Evolutionary conservation across 2,113 vertebrate genomes (phyloP), one percentile per base, ranked within the genome.

Genomic region (Phyllostomus discolor): DNA sequence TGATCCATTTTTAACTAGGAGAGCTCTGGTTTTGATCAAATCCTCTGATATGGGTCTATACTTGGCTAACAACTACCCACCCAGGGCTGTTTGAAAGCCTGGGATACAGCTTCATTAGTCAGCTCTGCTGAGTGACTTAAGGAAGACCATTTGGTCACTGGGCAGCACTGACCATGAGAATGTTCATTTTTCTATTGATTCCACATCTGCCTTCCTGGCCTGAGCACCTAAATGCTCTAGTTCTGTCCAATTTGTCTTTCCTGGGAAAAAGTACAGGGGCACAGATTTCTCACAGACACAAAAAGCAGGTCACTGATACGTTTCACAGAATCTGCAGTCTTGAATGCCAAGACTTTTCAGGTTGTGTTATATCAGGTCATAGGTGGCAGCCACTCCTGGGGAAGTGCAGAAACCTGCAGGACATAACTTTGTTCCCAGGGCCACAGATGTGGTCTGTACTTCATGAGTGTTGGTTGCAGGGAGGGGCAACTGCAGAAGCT

Each of bases 271-370:
- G 76, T 57, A 38, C 22, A 78, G 76, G 48, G 75, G n/a, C 48
- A 80, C 59, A n/a, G 12, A 88, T 94, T 88, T 81, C 90, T 89
- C 90, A 90, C 31, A 16, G 57, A 28, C 64, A n/a, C 62, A 41
- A 73, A 92, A 96, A 85, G 46, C 90, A 85, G 91, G 88, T 82
- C 89, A 38, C 59, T 19, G 52, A 90, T 67, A 50, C 31, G 38
- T 75, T 90, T 48, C 52, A 1, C 69, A 82, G 90, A 95, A 75
- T 26, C 88, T 1, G 10, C 78, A 90, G 66, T n/a, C 17, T 73
- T 78, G 76, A 92, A 75, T 0, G 0, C 90, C 93, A 94, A 72
- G 85, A 66, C 52, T 38, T 94, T 73, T 92, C 62, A 87, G 89
- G 69, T 62, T 52, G n/a, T 90, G 33, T 59, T 41, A 54, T 7